A percentile compares a stretch with the other conserved stretches of the same genome.
These are phyloP conservation scores for Drosophila pegasa DNA, from an alignment of 2,888 invertebrate species.

Conservation along the genomic window DNA sequence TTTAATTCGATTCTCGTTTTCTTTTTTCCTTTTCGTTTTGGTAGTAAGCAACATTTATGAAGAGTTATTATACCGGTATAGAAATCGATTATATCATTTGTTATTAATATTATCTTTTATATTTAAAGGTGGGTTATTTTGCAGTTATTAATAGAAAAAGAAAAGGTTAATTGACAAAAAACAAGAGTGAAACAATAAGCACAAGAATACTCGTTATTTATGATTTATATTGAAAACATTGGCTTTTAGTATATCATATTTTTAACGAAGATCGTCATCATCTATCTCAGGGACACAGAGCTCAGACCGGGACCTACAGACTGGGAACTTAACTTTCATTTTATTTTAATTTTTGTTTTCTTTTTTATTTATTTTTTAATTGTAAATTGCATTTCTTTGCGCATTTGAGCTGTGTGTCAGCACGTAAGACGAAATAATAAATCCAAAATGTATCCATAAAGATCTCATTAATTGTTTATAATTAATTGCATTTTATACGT, in stretches of 20 bases:
- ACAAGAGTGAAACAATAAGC: conserved; percentile 27
- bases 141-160: conserved; percentile 73
- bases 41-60: conserved; percentile 47
- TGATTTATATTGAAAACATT: conserved; percentile 16
- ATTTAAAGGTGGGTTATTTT: conserved; percentile 83
- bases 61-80: conserved; percentile 46
- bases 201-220: conserved; percentile 8
- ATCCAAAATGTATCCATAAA: conserved; percentile 43
- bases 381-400: conserved; percentile 40
- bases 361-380: conserved; percentile 14
- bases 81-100: conserved; percentile 53
- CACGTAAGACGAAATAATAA: conserved; percentile 18
- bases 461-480: conserved; percentile 46
- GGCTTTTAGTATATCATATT: conserved; percentile 33
- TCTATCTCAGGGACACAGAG: conserved; percentile 30
- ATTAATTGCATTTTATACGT: conserved; percentile 69
- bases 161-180: conserved; percentile 37
- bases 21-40: conserved; percentile 13
- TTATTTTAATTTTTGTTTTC: not conserved
- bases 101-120: conserved; percentile 63
- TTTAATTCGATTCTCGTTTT: conserved; percentile 18
- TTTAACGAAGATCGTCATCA: conserved; percentile 76
- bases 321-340: not conserved
- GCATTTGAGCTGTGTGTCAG: conserved; percentile 42
- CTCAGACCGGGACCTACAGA: conserved; percentile 9